Percentiles rank a stretch among this genome's conserved stretches.
These are phyloP conservation scores for Protaetia brevitarsis DNA, from an alignment of 1,140 invertebrate species.

Conservation along the genomic window DNA sequence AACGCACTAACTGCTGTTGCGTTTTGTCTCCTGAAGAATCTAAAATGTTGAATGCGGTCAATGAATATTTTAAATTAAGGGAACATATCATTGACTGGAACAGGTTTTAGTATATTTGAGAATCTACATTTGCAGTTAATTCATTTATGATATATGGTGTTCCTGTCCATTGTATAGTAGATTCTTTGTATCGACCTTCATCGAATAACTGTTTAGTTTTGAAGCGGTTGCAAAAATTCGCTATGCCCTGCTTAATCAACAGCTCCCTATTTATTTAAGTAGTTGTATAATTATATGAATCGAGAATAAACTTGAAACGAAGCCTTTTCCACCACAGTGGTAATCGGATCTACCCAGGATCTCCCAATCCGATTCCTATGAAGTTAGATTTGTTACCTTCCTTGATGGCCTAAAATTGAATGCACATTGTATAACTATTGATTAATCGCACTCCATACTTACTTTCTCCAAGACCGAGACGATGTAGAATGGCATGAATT, in stretches of 20 bases:
- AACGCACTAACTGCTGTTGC: conserved; percentile 63
- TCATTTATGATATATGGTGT: conserved; percentile 60
- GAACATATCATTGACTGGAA: too few species aligned
- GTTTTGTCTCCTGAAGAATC: conserved; percentile 43
- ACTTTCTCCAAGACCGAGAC: conserved; percentile 80
- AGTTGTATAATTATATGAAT: conserved; percentile 9
- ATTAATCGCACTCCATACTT: too few species aligned
- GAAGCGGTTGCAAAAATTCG: conserved; percentile 59
- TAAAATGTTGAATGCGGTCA: too few species aligned
- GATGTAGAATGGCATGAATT: conserved; percentile 72
- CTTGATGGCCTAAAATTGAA: conserved; percentile 72
- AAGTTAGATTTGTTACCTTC: conserved; percentile 64
- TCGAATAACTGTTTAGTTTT: conserved; percentile 55
- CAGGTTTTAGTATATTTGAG: too few species aligned
- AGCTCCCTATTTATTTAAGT: conserved; percentile 25
- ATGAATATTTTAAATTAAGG: too few species aligned
- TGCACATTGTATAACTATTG: conserved; percentile 89
- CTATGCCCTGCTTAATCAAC: conserved; percentile 56
- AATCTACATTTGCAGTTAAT: conserved; percentile 65
- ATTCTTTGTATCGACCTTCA: conserved; percentile 53
- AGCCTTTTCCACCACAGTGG: conserved; percentile 78
- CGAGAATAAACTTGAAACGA: conserved; percentile 57
- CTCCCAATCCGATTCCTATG: conserved; percentile 74
- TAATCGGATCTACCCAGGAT: conserved; percentile 85
- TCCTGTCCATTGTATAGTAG: conserved; percentile 61